These are phyloP conservation scores for Cheirogaleus major DNA, from an alignment of 2,797 vertebrate species.

Conservation along the genomic window DNA sequence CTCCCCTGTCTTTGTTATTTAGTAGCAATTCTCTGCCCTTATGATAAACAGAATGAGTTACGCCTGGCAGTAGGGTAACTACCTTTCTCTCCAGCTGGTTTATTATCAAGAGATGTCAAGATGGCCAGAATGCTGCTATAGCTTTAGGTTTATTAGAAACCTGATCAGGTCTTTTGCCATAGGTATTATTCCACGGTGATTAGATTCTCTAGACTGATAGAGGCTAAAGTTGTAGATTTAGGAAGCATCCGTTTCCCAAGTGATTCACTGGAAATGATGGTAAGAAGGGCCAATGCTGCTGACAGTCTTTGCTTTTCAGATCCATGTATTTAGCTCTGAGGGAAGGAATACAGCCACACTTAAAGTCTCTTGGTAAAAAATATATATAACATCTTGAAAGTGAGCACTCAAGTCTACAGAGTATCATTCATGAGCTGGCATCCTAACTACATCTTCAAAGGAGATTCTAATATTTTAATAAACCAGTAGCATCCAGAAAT, in stretches of 20 bases:
- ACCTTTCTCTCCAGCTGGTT: background rate
- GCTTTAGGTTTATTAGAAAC: background rate
- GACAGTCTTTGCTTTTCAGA: too few species aligned
- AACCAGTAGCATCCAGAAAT: too few species aligned
- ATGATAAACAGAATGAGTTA: background rate
- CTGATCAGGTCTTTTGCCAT: background rate
- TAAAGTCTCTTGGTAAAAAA: background rate
- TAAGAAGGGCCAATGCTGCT: too few species aligned
- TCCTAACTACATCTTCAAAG: too few species aligned
- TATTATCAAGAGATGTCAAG: background rate
- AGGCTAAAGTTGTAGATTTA: background rate
- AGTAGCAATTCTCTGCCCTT: background rate
- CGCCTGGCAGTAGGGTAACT: background rate
- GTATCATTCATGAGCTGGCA: background rate
- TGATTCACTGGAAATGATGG: background rate
- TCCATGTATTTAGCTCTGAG: background rate
- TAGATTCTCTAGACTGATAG: background rate
- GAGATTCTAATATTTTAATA: background rate
- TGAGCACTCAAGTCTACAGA: background rate
- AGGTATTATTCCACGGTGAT: background rate
- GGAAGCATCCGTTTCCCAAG: background rate
- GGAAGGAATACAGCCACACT: accelerated
- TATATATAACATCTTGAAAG: background rate
- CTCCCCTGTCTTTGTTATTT: background rate
- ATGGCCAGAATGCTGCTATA: background rate